Evolutionary conservation across 2,888 invertebrate species (phyloP).

Genomic region (Calameuta idolon): DNA sequence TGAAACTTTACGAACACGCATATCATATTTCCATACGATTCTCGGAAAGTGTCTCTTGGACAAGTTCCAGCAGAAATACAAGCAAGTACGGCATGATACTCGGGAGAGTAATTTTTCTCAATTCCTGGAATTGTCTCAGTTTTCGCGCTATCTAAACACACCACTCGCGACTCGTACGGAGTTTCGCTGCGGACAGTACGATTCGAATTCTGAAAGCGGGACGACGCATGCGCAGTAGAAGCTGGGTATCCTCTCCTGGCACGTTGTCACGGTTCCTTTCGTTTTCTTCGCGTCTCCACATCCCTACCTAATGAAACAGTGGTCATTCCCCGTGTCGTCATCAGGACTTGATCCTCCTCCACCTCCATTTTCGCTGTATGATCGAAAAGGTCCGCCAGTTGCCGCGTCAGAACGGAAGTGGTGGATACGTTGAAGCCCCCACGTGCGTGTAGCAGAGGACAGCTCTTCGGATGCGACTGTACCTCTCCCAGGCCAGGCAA

Average conservation of each 20-base stretch:
- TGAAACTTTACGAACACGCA: background rate
- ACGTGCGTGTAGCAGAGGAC: background rate
- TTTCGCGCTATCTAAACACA: background rate
- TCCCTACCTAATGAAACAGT: background rate
- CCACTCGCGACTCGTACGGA: background rate
- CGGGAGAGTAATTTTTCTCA: background rate
- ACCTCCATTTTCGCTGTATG: background rate
- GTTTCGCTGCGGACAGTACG: background rate
- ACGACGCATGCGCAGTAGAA: background rate
- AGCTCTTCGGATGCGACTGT: slow-evolving; percentile 14
- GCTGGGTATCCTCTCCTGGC: background rate
- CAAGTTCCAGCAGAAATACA: background rate
- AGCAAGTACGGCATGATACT: background rate
- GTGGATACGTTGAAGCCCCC: background rate
- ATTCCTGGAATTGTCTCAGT: background rate
- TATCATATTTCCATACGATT: background rate
- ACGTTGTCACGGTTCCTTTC: background rate
- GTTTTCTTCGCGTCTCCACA: background rate
- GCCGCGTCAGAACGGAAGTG: background rate
- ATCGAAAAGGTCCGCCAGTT: background rate
- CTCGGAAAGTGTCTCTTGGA: background rate
- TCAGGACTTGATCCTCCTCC: background rate
- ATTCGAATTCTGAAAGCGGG: background rate
- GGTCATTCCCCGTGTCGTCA: background rate
- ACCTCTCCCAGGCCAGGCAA: slow-evolving; percentile 41